Conservation (phyloP, 2,113 vertebrate species). For the Rhombomys opimus region DNA sequence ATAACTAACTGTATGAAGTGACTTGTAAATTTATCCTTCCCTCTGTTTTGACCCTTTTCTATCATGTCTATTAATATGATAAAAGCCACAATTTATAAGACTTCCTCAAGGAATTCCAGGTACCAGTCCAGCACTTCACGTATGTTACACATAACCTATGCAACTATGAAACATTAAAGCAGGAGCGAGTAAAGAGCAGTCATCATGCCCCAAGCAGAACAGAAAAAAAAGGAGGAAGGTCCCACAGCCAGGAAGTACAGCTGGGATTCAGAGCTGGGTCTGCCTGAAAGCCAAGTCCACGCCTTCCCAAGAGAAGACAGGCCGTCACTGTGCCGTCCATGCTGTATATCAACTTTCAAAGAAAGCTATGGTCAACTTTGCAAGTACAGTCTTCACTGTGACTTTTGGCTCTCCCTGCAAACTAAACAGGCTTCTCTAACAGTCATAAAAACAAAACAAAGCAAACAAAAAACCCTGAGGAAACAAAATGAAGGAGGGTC, state of each 20-base stretch:
- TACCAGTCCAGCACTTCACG: neutral
- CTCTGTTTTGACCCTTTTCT: neutral
- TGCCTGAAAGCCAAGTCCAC: neutral
- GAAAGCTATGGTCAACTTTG: neutral
- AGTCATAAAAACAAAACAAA: neutral
- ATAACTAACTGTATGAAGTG: neutral
- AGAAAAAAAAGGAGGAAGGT: neutral
- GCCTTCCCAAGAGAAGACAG: neutral
- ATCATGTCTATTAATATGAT: neutral
- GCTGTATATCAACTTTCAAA: neutral
- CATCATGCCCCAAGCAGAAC: neutral
- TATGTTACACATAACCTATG: neutral
- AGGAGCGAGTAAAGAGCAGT: neutral
- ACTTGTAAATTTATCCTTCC: neutral
- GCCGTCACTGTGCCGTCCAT: neutral
- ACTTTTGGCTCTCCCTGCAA: neutral
- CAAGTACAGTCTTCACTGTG: neutral
- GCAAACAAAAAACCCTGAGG: constrained; percentile 26
- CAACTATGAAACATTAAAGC: neutral
- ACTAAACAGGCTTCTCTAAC: neutral
- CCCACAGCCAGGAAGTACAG: neutral
- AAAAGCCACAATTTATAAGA: neutral
- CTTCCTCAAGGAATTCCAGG: neutral
- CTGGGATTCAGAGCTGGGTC: neutral
- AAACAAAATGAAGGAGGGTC: neutral